phyloP scores from a whole-genome alignment of 1,140 invertebrate genomes.

The Pogonus chalceus region DNA sequence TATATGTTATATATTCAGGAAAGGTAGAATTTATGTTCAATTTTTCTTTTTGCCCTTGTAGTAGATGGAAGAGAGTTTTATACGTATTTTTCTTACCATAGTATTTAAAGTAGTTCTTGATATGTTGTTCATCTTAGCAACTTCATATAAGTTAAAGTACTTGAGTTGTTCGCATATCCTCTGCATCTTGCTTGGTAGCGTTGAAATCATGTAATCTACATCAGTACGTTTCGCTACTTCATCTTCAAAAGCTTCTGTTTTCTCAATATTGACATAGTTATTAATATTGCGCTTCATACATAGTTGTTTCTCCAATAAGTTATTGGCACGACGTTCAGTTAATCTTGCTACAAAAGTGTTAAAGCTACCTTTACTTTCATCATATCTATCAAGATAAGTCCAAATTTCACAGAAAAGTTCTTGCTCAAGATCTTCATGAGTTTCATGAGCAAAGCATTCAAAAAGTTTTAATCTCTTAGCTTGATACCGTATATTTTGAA shows the following conservation, averaged over 20 bases:
- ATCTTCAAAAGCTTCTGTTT: slow-evolving; percentile 9
- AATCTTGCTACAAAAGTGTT: slow-evolving; percentile 11
- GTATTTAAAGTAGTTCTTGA: slow-evolving; percentile 5
- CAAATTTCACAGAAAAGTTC: slow-evolving; percentile 10
- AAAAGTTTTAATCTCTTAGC: slow-evolving; percentile 11
- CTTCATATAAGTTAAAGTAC: slow-evolving; percentile 3
- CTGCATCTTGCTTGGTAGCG: slow-evolving; percentile 7
- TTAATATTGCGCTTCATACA: slow-evolving; percentile 9
- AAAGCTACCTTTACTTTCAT: slow-evolving; percentile 11
- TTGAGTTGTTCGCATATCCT: slow-evolving; percentile 9
- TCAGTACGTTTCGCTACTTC: slow-evolving; percentile 8
- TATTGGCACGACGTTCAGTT: slow-evolving; percentile 10
- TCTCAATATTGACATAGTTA: slow-evolving; percentile 5
- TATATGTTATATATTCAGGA: background rate
- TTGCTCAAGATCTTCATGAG: slow-evolving; percentile 10
- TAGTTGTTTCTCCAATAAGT: slow-evolving; percentile 9
- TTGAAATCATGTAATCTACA: slow-evolving; percentile 10
- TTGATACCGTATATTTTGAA: slow-evolving; percentile 11
- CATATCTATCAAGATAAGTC: slow-evolving; percentile 11
- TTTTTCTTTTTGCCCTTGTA: slow-evolving; percentile 5
- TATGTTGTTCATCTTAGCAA: slow-evolving; percentile 2
- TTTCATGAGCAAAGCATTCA: slow-evolving; percentile 9
- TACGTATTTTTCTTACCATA: background rate
- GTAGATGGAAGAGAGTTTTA: slow-evolving; percentile 2
- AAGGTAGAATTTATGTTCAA: background rate